phyloP scores from a whole-genome alignment of 1,140 invertebrate genomes.

The Magallana angulata region DNA sequence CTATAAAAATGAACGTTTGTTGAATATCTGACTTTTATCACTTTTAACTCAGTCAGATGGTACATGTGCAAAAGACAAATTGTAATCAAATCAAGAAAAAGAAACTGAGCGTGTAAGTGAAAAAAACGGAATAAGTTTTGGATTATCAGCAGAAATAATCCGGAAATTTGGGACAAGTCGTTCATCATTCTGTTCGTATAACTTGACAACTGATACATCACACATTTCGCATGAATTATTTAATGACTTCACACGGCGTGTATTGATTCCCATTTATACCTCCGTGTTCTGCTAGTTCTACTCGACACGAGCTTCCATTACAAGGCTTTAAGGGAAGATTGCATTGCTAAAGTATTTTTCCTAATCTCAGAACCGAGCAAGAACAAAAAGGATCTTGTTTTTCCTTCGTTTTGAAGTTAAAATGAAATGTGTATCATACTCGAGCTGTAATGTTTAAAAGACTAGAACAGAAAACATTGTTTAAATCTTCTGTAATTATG shows the following conservation, averaged over 20 bases:
- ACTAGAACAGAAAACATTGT: neutral
- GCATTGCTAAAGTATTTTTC: no score
- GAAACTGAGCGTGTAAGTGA: neutral
- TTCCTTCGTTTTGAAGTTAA: no score
- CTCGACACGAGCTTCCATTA: no score
- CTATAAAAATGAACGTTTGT: no score
- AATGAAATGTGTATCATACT: no score
- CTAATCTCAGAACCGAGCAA: no score
- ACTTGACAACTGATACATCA: constrained; percentile 9
- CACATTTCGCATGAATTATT: constrained; percentile 5
- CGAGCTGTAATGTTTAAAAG: no score
- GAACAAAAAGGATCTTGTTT: no score
- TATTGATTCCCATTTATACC: neutral
- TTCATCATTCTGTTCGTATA: neutral
- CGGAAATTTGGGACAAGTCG: neutral
- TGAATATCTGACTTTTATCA: no score
- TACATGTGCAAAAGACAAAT: no score
- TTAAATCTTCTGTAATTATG: neutral
- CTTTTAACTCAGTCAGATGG: no score
- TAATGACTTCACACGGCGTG: neutral
- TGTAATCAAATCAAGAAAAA: neutral
- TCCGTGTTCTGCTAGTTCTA: neutral
- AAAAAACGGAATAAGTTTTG: neutral
- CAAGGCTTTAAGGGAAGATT: no score
- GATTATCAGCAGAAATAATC: neutral